Evolutionary conservation across 2,888 invertebrate genomes (phyloP).

Genomic region (Bimastos eiseni): DNA sequence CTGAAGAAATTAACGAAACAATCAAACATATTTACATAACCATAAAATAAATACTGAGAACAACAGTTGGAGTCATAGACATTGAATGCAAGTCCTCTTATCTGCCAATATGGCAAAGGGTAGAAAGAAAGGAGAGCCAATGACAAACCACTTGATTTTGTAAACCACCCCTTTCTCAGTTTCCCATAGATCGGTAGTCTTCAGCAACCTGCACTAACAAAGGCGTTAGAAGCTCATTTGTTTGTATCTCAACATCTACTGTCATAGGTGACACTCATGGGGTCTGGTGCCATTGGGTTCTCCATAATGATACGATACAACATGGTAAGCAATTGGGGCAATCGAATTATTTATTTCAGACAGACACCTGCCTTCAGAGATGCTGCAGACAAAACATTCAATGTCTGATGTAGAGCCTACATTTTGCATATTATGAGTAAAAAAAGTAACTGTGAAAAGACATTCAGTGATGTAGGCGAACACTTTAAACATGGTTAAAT

Average conservation of each 20-base stretch:
- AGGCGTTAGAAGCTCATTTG: not conserved
- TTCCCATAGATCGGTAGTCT: not conserved
- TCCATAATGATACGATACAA: no score
- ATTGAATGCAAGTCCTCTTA: not conserved
- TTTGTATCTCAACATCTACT: not conserved
- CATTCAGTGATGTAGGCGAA: not conserved
- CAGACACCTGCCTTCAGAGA: not conserved
- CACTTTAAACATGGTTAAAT: not conserved
- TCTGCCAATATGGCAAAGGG: not conserved
- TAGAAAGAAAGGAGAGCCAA: not conserved
- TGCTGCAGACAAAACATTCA: not conserved
- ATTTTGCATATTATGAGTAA: not conserved
- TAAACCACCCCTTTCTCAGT: not conserved
- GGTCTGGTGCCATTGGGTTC: no score
- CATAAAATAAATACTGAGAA: not conserved
- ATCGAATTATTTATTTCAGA: not conserved
- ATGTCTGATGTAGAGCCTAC: no score
- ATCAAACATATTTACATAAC: not conserved
- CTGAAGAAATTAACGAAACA: conserved; percentile 13
- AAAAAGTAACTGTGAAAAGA: not conserved
- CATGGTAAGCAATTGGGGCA: not conserved
- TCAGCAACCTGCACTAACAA: not conserved
- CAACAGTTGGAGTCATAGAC: not conserved
- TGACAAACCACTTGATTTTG: not conserved
- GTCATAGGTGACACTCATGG: no score